Base-by-base conservation (phyloP, 1,140 invertebrate genomes). In the Danaus plexippus region DNA sequence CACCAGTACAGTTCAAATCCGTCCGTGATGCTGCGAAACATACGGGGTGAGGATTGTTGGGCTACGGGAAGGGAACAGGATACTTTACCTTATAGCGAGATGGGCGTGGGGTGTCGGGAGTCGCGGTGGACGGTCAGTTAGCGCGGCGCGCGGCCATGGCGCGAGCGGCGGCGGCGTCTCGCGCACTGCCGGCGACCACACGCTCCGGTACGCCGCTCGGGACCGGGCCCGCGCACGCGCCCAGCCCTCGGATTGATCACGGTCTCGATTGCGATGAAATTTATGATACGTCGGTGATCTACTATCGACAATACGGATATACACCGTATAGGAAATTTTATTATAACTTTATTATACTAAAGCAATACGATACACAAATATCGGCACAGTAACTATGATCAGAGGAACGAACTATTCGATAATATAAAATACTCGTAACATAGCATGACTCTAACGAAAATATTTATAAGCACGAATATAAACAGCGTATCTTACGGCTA, bases 191-290 rank as follows among this genome's bases (percentile, higher is more conserved):
- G 73, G 64, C 60, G 15, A 69, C 50, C 57, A 50, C 52, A 45
- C 49, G 63, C 52, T 51, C 63, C 50, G 58, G 63, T 59, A 32
- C 68, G 61, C 50, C 59, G 57, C 57, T 50, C 54, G 62, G 52
- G 42, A 32, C 52, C 52, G 47, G 57, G 51, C 51, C 51, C 61
- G 60, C 58, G 50, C 57, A 43, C 60, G 51, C 63, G 47, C 64
- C 54, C 62, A 43, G 54, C 57, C 49, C 52, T 51, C 70, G 62
- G 71, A 82, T 82, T 82, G 79, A 82, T 85, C 81, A 82, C 73
- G 71, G 71, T 73, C 74, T 69, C 75, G 77, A 80, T 82, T 81
- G 73, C 77, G 73, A 83, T 77, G 76, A 81, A 85, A 85, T 83
- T 82, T 83, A 85, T 80, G 77, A 82, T 75, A 78, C 72, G 56